Percentiles rank a stretch among this genome's conserved stretches.
Evolutionary conservation across 2,797 vertebrate species (phyloP).

Genomic region (Anas georgica): DNA sequence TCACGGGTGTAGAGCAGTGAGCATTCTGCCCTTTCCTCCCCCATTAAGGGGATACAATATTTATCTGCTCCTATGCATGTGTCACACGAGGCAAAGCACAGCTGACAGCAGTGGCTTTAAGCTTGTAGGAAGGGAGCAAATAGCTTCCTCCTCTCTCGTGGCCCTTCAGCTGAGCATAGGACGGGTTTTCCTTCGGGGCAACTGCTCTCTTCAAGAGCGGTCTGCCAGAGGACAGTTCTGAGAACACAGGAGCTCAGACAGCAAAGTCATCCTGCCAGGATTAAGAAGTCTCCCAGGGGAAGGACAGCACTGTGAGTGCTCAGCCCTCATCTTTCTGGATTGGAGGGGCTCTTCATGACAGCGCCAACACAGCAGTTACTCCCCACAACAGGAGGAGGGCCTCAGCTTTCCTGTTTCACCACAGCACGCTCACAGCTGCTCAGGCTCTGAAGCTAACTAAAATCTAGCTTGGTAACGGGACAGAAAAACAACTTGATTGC

Average conservation of each 20-base stretch:
- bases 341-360: neutral
- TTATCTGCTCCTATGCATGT: neutral
- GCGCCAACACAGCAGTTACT: neutral
- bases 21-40: neutral
- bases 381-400: neutral
- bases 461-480: neutral
- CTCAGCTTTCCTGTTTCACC: neutral
- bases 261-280: constrained; percentile 4
- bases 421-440: neutral
- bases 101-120: constrained; percentile 3
- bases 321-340: neutral
- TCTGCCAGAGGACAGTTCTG: constrained; percentile 2
- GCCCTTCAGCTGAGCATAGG: constrained; percentile 3
- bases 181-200: constrained; percentile 14
- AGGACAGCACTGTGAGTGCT: neutral
- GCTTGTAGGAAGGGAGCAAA: neutral
- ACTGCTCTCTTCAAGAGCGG: neutral
- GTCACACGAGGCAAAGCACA: neutral
- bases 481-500: neutral
- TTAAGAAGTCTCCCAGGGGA: neutral
- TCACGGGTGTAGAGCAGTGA: neutral
- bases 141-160: neutral
- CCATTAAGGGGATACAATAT: neutral
- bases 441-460: neutral
- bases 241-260: neutral